Evolutionary conservation across 2,797 vertebrate genomes (phyloP), one percentile per base, ranked within the genome.

Genomic region (Poeciliopsis infans): DNA sequence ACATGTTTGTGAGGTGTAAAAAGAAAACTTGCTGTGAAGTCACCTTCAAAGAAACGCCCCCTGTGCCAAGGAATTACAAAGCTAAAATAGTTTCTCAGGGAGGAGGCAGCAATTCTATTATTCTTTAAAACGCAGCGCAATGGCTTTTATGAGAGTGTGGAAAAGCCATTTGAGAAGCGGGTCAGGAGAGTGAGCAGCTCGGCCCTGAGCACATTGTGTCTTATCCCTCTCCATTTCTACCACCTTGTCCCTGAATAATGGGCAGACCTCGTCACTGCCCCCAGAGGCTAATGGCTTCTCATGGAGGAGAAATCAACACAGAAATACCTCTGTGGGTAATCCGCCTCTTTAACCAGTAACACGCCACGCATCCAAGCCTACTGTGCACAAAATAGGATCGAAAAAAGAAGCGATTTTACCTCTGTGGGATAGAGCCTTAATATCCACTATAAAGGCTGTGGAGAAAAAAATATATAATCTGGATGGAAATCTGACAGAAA

Each of bases 211-310:
- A 89, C 91, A 94, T 93, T 95, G 93, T 95, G 94, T 95, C 94
- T 94, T 94, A 92, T 93, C 92, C 91, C 90, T 94, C 95, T 95
- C 92, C 94, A 95, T 95, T 95, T 95, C 95, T 93, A 95, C 90
- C 91, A 92, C 93, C 94, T 93, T 94, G 91, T 94, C 90, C 91
- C 92, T 94, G 92, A 93, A 94, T 95, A 95, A 96, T 95, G 91
- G 93, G 90, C 91, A 94, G 93, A 91, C 90, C 95, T 96, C 92
- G 89, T 89, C 85, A 90, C 84, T 96, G 96, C 96, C 96, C 96
- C 94, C 93, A 83, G 84, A 95, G 96, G 93, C 95, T 97, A 97
- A 97, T 96, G 95, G 94, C 91, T 96, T 96, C 94, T 93, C 91
- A 92, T 92, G 94, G 95, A 94, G 93, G 85, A 95, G 90, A 93